A percentile compares a stretch with the other conserved stretches of the same genome.
These are phyloP conservation scores for Onychostruthus taczanowskii DNA, from an alignment of 2,113 vertebrate species.

Conservation along the genomic window DNA sequence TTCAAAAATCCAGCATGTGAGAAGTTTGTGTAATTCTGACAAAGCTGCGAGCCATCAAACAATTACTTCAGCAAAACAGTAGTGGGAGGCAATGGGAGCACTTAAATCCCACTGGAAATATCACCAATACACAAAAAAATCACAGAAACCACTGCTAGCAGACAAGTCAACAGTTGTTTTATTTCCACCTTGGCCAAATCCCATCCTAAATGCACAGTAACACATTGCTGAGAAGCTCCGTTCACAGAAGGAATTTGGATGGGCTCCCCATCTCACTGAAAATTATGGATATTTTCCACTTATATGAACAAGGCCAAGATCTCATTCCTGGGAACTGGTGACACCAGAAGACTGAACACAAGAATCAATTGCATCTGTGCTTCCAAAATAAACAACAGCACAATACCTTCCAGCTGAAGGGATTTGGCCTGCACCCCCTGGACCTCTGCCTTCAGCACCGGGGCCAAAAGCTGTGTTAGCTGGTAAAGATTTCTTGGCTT, in stretches of 20 bases:
- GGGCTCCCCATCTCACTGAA: neutral
- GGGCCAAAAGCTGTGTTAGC: conserved; percentile 4
- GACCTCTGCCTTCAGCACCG: neutral
- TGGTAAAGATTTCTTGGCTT: neutral
- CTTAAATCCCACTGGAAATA: neutral
- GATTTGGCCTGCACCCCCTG: neutral
- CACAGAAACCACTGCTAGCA: neutral
- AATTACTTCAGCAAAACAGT: neutral
- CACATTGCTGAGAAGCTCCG: neutral
- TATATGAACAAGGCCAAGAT: neutral
- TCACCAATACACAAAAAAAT: neutral
- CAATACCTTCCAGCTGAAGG: conserved; percentile 48
- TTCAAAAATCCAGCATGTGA: neutral
- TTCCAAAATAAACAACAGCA: conserved; percentile 46
- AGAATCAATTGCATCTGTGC: neutral
- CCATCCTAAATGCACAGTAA: neutral
- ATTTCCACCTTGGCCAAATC: neutral
- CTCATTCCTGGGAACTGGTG: neutral
- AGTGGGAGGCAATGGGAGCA: neutral
- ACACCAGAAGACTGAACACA: neutral
- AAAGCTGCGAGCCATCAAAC: neutral
- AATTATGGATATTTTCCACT: neutral
- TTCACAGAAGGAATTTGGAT: neutral
- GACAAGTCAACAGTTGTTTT: neutral
- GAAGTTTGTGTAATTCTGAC: neutral